Evolutionary conservation across 2,888 invertebrate species (phyloP).

Genomic region (Apodemia zela): DNA sequence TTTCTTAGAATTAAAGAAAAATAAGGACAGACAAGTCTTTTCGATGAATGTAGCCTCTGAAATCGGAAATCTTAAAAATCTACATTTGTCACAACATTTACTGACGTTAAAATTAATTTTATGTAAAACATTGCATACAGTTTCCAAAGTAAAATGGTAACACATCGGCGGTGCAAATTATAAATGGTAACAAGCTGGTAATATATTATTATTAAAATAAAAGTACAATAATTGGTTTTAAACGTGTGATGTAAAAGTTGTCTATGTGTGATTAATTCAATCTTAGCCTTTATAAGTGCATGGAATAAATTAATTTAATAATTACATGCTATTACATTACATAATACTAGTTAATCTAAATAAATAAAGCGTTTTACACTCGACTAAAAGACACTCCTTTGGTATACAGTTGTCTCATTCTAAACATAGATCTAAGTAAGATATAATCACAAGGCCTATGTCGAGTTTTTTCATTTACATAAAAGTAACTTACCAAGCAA

Average conservation of each 20-base stretch:
- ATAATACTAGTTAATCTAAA: slow-evolving; percentile 43
- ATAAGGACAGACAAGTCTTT: background rate
- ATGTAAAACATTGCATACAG: background rate
- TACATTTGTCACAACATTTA: background rate
- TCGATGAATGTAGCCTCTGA: slow-evolving; percentile 2
- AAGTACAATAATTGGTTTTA: background rate
- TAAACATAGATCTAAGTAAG: slow-evolving; percentile 20
- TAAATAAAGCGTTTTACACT: slow-evolving; percentile 78
- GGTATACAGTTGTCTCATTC: slow-evolving; percentile 64
- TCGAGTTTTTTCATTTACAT: slow-evolving; percentile 6
- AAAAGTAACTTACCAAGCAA: background rate
- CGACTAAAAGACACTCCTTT: slow-evolving; percentile 76
- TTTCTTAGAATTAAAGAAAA: background rate
- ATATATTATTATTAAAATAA: background rate
- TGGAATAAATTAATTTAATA: slow-evolving; percentile 11
- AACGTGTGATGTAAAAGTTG: background rate
- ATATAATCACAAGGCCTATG: slow-evolving; percentile 13
- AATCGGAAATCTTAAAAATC: slow-evolving; percentile 1
- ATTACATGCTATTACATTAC: slow-evolving; percentile 11
- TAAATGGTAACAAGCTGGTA: slow-evolving; percentile 22
- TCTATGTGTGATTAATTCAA: background rate
- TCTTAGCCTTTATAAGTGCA: slow-evolving; percentile 7
- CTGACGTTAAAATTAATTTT: background rate
- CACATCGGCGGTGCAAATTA: background rate
- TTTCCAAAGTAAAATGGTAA: background rate